Conservation (phyloP, 2,888 invertebrate genomes). For the Zeuzera pyrina region DNA sequence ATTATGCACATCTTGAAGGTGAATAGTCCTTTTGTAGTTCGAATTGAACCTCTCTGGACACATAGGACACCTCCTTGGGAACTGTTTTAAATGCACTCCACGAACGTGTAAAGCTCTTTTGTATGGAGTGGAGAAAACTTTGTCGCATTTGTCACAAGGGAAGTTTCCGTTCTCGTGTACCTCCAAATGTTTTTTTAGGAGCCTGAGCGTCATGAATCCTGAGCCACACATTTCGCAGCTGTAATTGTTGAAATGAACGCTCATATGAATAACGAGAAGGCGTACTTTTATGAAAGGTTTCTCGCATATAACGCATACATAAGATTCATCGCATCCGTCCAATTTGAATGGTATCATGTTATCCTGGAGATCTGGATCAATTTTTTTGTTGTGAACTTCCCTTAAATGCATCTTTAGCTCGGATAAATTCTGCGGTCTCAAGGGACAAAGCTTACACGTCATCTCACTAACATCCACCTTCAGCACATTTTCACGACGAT, state of each 20-base stretch:
- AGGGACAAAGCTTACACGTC: constrained; percentile 46
- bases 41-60: constrained; percentile 63
- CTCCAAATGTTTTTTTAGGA: constrained; percentile 58
- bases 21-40: constrained; percentile 59
- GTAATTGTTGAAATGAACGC: constrained; percentile 61
- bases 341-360: constrained; percentile 61
- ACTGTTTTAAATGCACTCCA: constrained; percentile 58
- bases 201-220: constrained; percentile 56
- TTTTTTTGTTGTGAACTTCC: constrained; percentile 38
- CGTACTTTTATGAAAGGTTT: constrained; percentile 54
- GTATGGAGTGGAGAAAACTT: constrained; percentile 53
- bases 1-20: constrained; percentile 60
- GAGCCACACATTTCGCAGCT: constrained; percentile 64
- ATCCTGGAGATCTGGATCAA: constrained; percentile 52
- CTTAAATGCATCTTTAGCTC: constrained; percentile 51
- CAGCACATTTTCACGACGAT: constrained; percentile 48
- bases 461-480: constrained; percentile 57
- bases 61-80: constrained; percentile 52
- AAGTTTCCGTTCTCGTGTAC: constrained; percentile 59
- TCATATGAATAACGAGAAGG: constrained; percentile 61
- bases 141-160: constrained; percentile 53
- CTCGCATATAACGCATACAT: constrained; percentile 52
- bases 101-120: constrained; percentile 51
- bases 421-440: constrained; percentile 26
- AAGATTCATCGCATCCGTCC: constrained; percentile 34